These are phyloP conservation scores for Labeo rohita DNA, from an alignment of 2,113 vertebrate genomes.

Conservation along the genomic window DNA sequence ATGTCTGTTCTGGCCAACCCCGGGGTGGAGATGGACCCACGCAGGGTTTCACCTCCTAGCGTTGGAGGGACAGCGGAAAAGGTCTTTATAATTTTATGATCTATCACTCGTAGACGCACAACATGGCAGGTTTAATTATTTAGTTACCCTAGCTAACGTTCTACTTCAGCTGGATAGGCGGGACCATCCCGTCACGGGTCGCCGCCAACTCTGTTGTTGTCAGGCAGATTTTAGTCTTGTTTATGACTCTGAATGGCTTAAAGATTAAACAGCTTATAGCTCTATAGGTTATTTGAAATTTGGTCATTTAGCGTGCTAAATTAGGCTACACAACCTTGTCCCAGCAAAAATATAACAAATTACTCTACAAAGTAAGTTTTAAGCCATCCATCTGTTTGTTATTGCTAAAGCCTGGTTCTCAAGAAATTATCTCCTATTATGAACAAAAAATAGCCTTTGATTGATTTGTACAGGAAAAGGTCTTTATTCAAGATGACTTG, in stretches of 20 bases:
- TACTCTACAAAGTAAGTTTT: not conserved
- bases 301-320: not conserved
- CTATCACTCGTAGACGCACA: conserved; percentile 64
- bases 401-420: not conserved
- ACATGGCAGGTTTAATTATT: conserved; percentile 74
- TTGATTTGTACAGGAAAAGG: not conserved
- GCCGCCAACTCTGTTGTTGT: conserved; percentile 16
- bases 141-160: conserved; percentile 42
- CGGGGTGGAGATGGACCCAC: not conserved
- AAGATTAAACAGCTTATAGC: not conserved
- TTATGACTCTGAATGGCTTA: not conserved
- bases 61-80: conserved; percentile 6
- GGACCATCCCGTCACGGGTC: not conserved
- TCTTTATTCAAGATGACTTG: conserved; percentile 5
- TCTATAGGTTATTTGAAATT: not conserved
- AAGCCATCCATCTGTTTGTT: not conserved
- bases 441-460: not conserved
- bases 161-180: conserved; percentile 17
- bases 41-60: not conserved
- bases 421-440: not conserved
- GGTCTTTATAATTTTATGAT: conserved; percentile 76
- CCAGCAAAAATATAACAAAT: not conserved
- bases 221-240: conserved; percentile 49
- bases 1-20: conserved; percentile 58
- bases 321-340: not conserved